Base-by-base conservation (phyloP, 1,140 invertebrate genomes). In the Lucilia sericata region DNA sequence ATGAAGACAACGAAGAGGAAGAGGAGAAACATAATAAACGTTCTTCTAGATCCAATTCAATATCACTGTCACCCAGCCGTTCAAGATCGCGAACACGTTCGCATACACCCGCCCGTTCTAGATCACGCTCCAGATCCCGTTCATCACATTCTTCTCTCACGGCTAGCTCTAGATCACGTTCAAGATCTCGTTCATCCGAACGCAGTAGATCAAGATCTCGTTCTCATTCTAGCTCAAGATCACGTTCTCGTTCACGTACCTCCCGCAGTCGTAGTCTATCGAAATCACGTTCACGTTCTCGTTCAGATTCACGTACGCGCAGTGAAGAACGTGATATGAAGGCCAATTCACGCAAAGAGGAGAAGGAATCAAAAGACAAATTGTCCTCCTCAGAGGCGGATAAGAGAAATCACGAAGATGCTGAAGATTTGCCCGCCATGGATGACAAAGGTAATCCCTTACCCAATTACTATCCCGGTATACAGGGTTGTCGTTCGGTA, bases 401-500 rank as follows among this genome's bases (percentile, higher is more conserved):
- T 0, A 74, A 36, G 7, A 85, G 30, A 34, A 82, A 82, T 8
- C 83, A n/a, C 17, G 70, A 74, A 42, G 70, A 82, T 34, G 74
- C 36, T 21, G 51, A 83, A 19, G 84, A 83, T 17, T 83, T 82
- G 30, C 84, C 82, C 10, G 60, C 92, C 17, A 92, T 92, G 74
- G 92, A 91, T 81, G 91, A 88, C 30, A 92, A 89, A 42, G 91
- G 87, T 17, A 88, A 91, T 34, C 91, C 93, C 0, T 91, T 99
- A 78, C 97, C 97, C 5, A 95, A 96, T 8, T 99, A 99, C 91
- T 95, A 95, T 88, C 98, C 98, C 9, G 98, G 97, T 0, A 95
- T 99, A 87, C 91, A 92, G 92, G 95, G 98, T 49, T 99, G 99
- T 92, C 94, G 99, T 84, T 99, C 96, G 87, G 98, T 99, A 19